Evolutionary conservation across 2,113 vertebrate genomes (phyloP).

Genomic region (Microtus oregoni): DNA sequence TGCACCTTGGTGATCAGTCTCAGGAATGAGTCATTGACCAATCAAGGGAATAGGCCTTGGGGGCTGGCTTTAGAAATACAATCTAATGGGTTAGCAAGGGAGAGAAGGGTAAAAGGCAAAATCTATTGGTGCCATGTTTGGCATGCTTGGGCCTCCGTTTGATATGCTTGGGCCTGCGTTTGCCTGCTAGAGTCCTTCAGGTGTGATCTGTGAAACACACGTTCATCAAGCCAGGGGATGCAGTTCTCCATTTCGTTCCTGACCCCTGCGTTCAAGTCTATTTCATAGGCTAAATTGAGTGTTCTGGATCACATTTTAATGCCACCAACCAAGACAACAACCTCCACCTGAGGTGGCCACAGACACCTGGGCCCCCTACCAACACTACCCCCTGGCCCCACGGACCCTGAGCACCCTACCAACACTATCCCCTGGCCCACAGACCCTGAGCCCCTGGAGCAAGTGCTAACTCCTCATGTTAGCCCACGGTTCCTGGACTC

Average conservation of each 20-base stretch:
- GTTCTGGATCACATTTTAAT: background rate
- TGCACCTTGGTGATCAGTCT: background rate
- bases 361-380: no score
- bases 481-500: rapidly evolving
- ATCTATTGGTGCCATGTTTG: background rate
- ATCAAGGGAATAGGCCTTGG: background rate
- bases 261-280: background rate
- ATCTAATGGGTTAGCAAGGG: background rate
- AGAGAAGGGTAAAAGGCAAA: background rate
- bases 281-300: background rate
- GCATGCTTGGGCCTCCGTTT: background rate
- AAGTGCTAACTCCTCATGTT: background rate
- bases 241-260: background rate
- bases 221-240: background rate
- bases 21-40: background rate
- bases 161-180: no score
- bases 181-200: background rate
- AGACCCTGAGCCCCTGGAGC: background rate
- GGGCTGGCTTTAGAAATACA: background rate
- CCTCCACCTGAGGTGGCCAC: background rate
- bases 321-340: no score
- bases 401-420: no score
- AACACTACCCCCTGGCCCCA: no score
- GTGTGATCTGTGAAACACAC: background rate
- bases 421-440: no score